Conservation (phyloP, 2,113 vertebrate genomes). For the Panthera uncia region DNA sequence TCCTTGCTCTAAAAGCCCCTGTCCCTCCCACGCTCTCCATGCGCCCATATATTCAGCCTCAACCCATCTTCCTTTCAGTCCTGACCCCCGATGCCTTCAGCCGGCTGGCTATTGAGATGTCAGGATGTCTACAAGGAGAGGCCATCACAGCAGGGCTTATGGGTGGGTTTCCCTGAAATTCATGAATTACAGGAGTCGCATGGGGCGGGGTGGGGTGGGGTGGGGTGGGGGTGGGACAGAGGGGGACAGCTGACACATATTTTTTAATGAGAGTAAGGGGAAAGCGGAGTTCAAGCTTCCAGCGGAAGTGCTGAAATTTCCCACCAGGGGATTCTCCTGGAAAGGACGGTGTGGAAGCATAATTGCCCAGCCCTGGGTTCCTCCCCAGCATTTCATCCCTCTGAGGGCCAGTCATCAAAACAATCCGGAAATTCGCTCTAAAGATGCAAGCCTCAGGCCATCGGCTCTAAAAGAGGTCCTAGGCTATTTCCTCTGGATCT, state of each 20-base stretch:
- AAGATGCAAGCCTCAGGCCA: background rate
- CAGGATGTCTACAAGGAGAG: background rate
- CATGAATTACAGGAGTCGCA: background rate
- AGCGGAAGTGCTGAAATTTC: background rate
- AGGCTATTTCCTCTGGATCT: background rate
- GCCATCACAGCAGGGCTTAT: background rate
- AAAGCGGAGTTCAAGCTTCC: background rate
- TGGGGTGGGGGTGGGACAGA: background rate
- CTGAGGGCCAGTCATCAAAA: background rate
- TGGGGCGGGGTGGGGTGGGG: rapidly evolving
- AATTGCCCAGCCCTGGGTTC: background rate
- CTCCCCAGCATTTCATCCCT: background rate
- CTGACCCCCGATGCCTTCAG: background rate
- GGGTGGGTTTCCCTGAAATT: background rate
- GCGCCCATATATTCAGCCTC: background rate
- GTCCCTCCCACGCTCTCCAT: no score
- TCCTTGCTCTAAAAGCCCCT: background rate
- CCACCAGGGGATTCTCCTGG: background rate
- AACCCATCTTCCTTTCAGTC: background rate
- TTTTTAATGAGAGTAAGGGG: constrained; percentile 23
- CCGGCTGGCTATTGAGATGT: background rate
- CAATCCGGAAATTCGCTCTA: background rate
- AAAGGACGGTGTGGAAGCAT: background rate
- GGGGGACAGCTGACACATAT: background rate
- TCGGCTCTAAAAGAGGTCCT: background rate